Conservation (phyloP, 2,113 vertebrate species). For the Hippolais icterina region DNA sequence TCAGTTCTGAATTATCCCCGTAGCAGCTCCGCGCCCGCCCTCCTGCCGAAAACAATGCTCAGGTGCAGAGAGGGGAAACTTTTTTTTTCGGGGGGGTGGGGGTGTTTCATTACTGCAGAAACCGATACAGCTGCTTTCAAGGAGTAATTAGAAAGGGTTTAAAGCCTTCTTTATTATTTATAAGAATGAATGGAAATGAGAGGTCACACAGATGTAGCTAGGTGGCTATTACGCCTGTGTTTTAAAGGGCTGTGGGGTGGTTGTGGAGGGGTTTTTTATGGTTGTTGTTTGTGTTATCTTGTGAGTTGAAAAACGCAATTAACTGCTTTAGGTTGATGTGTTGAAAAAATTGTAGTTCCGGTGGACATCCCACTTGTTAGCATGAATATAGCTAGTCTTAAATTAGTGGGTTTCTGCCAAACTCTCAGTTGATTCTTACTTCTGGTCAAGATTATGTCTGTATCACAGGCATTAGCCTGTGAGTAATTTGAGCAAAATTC, state of each 20-base stretch:
- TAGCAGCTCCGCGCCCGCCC: background rate
- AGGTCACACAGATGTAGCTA: conserved; percentile 6
- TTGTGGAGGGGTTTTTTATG: background rate
- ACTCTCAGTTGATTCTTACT: background rate
- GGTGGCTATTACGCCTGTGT: background rate
- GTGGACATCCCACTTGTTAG: background rate
- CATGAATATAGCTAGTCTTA: background rate
- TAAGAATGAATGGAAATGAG: conserved; percentile 17
- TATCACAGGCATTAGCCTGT: background rate
- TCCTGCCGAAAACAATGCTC: background rate
- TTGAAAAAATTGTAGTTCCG: background rate
- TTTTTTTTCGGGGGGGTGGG: background rate
- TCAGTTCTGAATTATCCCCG: conserved; percentile 38
- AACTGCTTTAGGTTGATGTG: background rate
- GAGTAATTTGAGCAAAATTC: background rate
- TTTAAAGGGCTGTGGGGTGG: background rate
- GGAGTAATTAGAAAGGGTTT: conserved; percentile 6
- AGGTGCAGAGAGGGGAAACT: conserved; percentile 62
- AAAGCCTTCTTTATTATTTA: background rate
- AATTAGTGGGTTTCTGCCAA: background rate
- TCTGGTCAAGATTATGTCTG: background rate
- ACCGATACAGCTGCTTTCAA: background rate
- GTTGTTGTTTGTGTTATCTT: background rate
- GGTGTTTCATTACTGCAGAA: background rate
- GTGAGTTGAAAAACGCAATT: background rate